These are phyloP conservation scores for Drosophila kokeensis DNA, from an alignment of 2,888 invertebrate genomes.

Conservation along the genomic window DNA sequence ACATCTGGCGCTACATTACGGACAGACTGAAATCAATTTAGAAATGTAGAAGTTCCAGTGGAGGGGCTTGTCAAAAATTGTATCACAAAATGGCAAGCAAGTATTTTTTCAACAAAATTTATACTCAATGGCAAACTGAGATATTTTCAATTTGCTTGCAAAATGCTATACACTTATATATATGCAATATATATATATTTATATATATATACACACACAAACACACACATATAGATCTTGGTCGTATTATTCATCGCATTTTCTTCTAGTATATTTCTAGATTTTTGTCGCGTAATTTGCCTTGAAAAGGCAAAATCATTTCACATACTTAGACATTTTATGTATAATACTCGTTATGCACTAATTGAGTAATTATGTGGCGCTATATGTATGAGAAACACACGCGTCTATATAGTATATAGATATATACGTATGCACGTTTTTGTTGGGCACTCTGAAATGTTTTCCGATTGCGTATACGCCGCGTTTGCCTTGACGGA, in stretches of 20 bases:
- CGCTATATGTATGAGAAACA: conserved; percentile 45
- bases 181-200: conserved; percentile 10
- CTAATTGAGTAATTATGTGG: conserved; percentile 66
- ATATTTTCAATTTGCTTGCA: conserved; percentile 53
- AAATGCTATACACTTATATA: conserved; percentile 34
- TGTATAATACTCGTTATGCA: conserved; percentile 43
- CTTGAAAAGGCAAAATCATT: conserved; percentile 49
- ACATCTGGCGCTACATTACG: conserved; percentile 53
- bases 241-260: conserved; percentile 62
- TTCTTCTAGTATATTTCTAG: conserved; percentile 32
- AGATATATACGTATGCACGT: conserved; percentile 29
- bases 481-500: conserved; percentile 63
- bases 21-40: background rate
- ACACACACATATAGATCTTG: conserved; percentile 18
- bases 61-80: conserved; percentile 27
- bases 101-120: conserved; percentile 32
- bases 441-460: conserved; percentile 48
- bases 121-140: conserved; percentile 7
- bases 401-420: conserved; percentile 48
- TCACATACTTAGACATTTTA: conserved; percentile 76
- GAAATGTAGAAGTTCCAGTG: conserved; percentile 28
- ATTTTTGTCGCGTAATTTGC: conserved; percentile 51
- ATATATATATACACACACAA: conserved; percentile 6
- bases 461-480: conserved; percentile 68
- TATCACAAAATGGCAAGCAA: conserved; percentile 41